Base-by-base conservation (phyloP, 2,888 invertebrate genomes). In the Mechanitis mazaeus region DNA sequence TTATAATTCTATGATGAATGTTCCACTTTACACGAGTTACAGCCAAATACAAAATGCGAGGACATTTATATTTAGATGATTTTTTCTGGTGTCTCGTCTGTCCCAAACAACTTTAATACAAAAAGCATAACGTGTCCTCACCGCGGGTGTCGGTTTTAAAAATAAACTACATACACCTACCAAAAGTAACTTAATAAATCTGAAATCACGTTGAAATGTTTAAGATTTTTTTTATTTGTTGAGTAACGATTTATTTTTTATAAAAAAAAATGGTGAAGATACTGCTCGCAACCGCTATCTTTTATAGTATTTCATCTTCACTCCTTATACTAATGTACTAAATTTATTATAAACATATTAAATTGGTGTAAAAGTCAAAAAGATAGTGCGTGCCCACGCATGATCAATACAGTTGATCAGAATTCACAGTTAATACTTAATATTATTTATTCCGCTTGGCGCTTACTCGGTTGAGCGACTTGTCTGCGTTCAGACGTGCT, bases 401-500 rank as follows among this genome's bases (percentile, higher is more conserved):
- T 50, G 50, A 31, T 50, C 50, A 31, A 50, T 50, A 50, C 31
- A 50, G 31, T 31, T 9, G 28, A 31, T 50, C 50, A 31, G 50
- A 33, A 46, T 47, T 59, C 54, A 54, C 59, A 58, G 42, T 58
- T 53, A 42, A 59, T 45, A 28, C 38, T 50, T 59, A 61, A 62
- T 45, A 5, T 59, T 42, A 42, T 42, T 42, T 42, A 42, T 42
- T 42, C 42, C 42, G 42, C 42, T 42, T 42, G 42, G 42, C 42
- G 42, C 42, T 54, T 54, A 60, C 54, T 59, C 50, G 63, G 65
- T 66, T 35, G 50, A 59, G 53, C 55, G 65, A 59, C 61, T 55
- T 61, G 56, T 57, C 46, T 55, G 59, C 56, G 65, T 58, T 55
- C 65, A 57, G 63, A 66, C 65, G 65, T 63, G 63, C 63, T 60